Evolutionary conservation across 2,113 vertebrate species (phyloP).

Genomic region (Theropithecus gelada): DNA sequence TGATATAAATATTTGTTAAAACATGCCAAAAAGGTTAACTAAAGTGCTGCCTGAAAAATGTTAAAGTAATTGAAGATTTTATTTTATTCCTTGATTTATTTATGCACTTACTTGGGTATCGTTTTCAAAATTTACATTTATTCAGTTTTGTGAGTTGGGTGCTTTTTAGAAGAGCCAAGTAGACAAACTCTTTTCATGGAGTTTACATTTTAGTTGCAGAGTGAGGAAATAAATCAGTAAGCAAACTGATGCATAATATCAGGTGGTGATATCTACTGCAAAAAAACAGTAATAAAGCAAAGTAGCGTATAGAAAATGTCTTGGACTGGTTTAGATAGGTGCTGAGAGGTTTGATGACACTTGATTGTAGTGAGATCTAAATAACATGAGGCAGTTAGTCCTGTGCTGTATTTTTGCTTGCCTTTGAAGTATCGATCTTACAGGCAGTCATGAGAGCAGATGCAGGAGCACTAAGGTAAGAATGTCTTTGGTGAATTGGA

Average conservation of each 20-base stretch:
- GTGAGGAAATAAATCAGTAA: conserved; percentile 34
- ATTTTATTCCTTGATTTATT: conserved; percentile 7
- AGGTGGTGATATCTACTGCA: neutral
- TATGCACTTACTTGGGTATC: neutral
- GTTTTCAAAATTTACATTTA: neutral
- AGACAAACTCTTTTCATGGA: neutral
- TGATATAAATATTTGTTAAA: neutral
- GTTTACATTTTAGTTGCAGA: conserved; percentile 36
- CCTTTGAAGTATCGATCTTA: neutral
- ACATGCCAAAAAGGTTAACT: neutral
- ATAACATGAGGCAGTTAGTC: neutral
- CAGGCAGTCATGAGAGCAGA: neutral
- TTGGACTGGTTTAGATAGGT: neutral
- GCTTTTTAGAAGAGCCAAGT: neutral
- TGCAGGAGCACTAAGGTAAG: neutral
- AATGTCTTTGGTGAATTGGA: neutral
- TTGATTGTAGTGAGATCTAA: neutral
- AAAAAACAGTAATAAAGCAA: neutral
- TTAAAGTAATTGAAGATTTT: neutral
- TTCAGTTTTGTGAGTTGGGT: neutral
- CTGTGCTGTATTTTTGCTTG: neutral
- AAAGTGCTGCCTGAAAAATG: conserved; percentile 25
- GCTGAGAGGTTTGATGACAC: neutral
- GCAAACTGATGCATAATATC: neutral
- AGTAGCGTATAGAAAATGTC: neutral